Percentiles rank a stretch among this genome's conserved stretches.
Conservation (phyloP, 2,888 invertebrate genomes). For the Acanthoscelides obtectus region DNA sequence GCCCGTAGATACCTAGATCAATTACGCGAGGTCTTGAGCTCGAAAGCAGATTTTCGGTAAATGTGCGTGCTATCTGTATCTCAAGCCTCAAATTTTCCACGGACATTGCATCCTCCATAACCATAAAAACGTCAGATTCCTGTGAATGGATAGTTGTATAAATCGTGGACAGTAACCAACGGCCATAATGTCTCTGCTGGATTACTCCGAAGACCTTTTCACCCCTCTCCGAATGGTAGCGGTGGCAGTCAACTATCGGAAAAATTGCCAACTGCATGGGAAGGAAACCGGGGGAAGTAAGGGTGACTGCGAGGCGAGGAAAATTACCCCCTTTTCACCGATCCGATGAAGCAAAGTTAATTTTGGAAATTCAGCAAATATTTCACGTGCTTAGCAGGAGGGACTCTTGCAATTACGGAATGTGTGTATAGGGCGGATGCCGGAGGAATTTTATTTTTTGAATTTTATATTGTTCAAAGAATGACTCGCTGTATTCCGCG, state of each 20-base stretch:
- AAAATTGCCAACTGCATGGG: not conserved
- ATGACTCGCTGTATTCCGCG: too few relatives aligned
- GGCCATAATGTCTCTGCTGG: not conserved
- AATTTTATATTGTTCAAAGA: too few relatives aligned
- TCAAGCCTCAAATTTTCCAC: too few relatives aligned
- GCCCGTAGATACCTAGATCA: too few relatives aligned
- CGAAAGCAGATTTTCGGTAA: too few relatives aligned
- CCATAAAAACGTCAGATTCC: too few relatives aligned
- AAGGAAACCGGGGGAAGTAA: not conserved
- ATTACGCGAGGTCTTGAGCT: too few relatives aligned
- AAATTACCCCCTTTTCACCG: constrained; percentile 12
- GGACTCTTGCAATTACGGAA: not conserved
- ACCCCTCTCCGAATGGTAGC: not conserved
- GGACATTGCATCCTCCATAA: too few relatives aligned
- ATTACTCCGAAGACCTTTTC: not conserved
- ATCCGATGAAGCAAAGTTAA: constrained; percentile 11
- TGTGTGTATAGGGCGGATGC: not conserved
- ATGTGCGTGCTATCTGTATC: too few relatives aligned
- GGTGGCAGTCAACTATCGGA: not conserved
- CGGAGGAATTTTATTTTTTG: not conserved
- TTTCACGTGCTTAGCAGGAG: not conserved
- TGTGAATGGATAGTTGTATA: not conserved
- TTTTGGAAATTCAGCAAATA: constrained; percentile 13
- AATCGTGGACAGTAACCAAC: not conserved
- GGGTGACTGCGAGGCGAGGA: not conserved